phyloP scores from a whole-genome alignment of 2,113 vertebrate genomes.

The Charadrius vociferus region DNA sequence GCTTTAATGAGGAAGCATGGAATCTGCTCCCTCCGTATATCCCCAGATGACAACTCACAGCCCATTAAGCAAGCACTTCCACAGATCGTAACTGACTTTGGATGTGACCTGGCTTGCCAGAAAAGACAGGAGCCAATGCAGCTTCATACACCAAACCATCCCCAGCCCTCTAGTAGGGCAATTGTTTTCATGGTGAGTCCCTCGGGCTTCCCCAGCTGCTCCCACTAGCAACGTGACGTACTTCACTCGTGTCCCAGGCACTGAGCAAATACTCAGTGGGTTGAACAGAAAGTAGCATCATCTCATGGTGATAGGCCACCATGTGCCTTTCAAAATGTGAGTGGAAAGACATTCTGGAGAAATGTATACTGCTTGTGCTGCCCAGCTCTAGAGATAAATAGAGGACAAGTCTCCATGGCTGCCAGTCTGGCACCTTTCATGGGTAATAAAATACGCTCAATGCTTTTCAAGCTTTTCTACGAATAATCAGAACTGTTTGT shows the following conservation, averaged over 20 bases:
- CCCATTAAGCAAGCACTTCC: not conserved
- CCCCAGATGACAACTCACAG: not conserved
- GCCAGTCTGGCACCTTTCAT: constrained; percentile 30
- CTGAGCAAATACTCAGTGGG: not conserved
- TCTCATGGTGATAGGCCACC: not conserved
- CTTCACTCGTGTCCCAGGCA: not conserved
- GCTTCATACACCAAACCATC: not conserved
- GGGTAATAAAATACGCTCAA: constrained; percentile 21
- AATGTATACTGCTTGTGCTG: not conserved
- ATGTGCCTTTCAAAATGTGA: not conserved
- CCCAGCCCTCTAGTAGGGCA: not conserved
- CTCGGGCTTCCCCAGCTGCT: not conserved
- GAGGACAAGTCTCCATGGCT: constrained; percentile 20
- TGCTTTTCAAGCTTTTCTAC: constrained; percentile 40
- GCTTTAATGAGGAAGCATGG: not conserved
- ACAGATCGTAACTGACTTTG: not conserved
- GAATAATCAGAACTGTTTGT: constrained; percentile 58
- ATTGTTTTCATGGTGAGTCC: not conserved
- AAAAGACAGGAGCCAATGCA: not conserved
- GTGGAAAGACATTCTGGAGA: not conserved
- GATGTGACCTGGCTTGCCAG: not conserved
- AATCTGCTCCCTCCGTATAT: not conserved
- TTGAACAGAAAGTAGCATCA: not conserved
- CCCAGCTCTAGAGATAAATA: constrained; percentile 33
- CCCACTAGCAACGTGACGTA: not conserved